Evolutionary conservation across 2,888 invertebrate genomes (phyloP).

Genomic region (Agrilus mali): DNA sequence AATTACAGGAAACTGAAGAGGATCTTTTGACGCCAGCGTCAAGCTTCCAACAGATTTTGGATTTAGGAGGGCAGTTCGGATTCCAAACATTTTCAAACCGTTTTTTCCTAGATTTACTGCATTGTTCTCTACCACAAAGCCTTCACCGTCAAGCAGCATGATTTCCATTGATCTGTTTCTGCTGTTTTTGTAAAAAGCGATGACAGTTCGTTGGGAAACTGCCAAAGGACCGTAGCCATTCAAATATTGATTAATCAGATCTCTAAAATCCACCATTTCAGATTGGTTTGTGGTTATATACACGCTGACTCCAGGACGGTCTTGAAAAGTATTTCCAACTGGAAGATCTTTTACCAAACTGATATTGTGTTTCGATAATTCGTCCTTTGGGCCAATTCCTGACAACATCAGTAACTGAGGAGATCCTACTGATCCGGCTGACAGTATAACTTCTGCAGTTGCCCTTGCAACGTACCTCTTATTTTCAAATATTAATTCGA

Average conservation of each 20-base stretch:
- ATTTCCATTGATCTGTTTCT: too few species aligned
- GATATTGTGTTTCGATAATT: slow-evolving; percentile 14
- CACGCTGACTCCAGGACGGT: slow-evolving; percentile 15
- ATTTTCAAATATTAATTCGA: slow-evolving; percentile 38
- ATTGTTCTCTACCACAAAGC: too few species aligned
- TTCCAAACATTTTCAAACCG: slow-evolving; percentile 8
- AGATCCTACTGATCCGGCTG: slow-evolving; percentile 61
- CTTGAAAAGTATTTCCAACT: slow-evolving; percentile 13
- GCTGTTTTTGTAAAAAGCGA: too few species aligned
- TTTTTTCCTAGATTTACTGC: slow-evolving; percentile 1
- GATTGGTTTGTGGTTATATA: too few species aligned
- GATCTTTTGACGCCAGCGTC: slow-evolving; percentile 16
- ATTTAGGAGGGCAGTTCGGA: slow-evolving; percentile 14
- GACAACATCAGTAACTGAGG: slow-evolving; percentile 19
- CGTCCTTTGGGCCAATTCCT: slow-evolving; percentile 18
- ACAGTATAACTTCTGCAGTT: slow-evolving; percentile 55
- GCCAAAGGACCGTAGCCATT: slow-evolving; percentile 10
- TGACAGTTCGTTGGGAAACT: neutral
- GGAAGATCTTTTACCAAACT: slow-evolving; percentile 15
- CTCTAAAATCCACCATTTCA: too few species aligned
- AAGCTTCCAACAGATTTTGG: slow-evolving; percentile 20
- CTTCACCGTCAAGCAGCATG: too few species aligned
- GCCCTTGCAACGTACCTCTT: slow-evolving; percentile 37
- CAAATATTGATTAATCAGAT: slow-evolving; percentile 9
- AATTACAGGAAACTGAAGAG: slow-evolving; percentile 20